These are phyloP conservation scores for Spodoptera littoralis DNA, from an alignment of 2,888 invertebrate species.

Conservation along the genomic window DNA sequence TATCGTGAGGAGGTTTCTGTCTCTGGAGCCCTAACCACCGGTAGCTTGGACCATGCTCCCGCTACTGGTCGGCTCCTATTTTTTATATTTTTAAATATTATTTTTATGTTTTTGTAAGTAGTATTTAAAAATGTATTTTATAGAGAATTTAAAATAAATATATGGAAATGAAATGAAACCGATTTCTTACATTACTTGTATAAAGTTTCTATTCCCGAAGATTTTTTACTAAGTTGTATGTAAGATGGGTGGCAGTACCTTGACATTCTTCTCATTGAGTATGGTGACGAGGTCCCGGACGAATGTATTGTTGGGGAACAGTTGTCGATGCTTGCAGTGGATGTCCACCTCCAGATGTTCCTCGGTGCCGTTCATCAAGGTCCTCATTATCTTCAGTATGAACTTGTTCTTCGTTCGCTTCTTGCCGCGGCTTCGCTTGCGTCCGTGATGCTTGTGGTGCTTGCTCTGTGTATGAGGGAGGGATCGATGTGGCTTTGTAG, in stretches of 20 bases:
- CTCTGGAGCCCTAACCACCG: too few species aligned
- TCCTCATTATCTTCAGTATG: slow-evolving; percentile 72
- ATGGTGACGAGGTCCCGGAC: slow-evolving; percentile 80
- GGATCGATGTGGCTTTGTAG: too few species aligned
- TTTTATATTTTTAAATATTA: too few species aligned
- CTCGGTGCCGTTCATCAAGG: slow-evolving; percentile 62
- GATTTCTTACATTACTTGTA: too few species aligned
- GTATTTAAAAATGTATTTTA: too few species aligned
- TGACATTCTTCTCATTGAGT: slow-evolving; percentile 77
- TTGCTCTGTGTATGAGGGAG: slow-evolving; percentile 10
- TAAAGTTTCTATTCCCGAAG: too few species aligned
- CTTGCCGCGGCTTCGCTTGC: slow-evolving; percentile 43
- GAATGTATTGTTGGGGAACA: slow-evolving; percentile 79
- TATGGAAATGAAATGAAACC: too few species aligned
- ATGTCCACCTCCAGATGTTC: slow-evolving; percentile 80
- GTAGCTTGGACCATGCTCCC: too few species aligned
- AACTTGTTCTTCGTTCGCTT: slow-evolving; percentile 78
- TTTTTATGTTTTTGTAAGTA: too few species aligned
- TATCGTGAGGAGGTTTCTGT: too few species aligned
- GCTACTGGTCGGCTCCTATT: too few species aligned
- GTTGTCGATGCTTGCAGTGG: slow-evolving; percentile 71
- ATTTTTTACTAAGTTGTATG: background rate
- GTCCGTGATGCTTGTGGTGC: slow-evolving; percentile 56
- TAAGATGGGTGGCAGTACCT: slow-evolving; percentile 61
- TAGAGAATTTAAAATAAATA: too few species aligned